phyloP scores from a whole-genome alignment of 2,888 invertebrate genomes.

The Ellobium chinense region DNA sequence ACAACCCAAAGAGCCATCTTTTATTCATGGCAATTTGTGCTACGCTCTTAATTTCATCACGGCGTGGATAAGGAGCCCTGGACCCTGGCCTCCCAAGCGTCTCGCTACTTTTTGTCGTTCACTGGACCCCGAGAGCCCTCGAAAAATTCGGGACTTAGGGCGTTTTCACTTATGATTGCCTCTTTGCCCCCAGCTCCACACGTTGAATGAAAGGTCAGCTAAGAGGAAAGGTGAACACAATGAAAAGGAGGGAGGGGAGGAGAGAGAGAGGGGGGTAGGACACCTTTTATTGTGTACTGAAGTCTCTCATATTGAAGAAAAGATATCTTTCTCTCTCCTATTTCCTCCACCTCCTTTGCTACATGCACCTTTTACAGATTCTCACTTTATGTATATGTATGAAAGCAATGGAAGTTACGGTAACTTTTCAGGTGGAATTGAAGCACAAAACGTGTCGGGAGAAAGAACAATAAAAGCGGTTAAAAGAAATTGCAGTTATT shows the following conservation, averaged over 20 bases:
- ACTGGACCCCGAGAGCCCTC: too few species aligned
- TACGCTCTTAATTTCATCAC: not conserved
- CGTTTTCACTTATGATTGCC: not conserved
- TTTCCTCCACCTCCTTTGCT: too few species aligned
- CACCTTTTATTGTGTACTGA: not conserved
- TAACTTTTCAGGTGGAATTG: too few species aligned
- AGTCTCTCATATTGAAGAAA: not conserved
- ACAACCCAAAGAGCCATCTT: not conserved
- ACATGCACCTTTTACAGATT: too few species aligned
- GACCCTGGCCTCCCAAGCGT: not conserved
- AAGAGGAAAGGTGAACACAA: not conserved
- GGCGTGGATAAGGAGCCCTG: not conserved
- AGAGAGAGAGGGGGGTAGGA: constrained; percentile 31
- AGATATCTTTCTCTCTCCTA: too few species aligned
- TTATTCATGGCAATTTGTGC: not conserved
- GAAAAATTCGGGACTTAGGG: too few species aligned
- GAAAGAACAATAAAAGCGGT: too few species aligned
- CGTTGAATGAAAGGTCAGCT: not conserved
- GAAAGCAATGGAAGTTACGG: too few species aligned
- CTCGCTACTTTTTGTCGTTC: not conserved
- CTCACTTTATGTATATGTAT: too few species aligned
- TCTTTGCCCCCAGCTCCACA: not conserved
- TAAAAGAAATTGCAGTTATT: too few species aligned
- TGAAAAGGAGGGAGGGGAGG: not conserved
- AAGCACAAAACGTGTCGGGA: too few species aligned